phyloP scores from a whole-genome alignment of 2,888 invertebrate genomes.

The Cyclophora albipunctata region DNA sequence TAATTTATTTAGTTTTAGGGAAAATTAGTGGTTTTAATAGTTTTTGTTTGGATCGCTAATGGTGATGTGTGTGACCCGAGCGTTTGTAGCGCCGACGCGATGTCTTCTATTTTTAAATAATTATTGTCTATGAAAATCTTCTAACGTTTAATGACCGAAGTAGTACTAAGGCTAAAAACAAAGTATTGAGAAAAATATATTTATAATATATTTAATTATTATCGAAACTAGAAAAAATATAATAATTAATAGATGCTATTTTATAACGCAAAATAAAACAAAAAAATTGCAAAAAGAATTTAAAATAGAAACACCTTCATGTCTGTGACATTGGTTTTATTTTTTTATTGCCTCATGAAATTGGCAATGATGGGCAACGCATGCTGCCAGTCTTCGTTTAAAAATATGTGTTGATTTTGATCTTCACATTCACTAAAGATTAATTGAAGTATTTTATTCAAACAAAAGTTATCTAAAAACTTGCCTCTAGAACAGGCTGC shows the following conservation, averaged over 20 bases:
- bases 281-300: not conserved
- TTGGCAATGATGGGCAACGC: no score
- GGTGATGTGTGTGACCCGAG: constrained; percentile 55
- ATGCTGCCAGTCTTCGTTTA: no score
- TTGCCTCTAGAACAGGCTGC: no score
- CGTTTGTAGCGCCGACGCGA: constrained; percentile 1
- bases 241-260: not conserved
- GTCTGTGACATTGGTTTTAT: no score
- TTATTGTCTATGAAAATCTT: not conserved
- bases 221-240: not conserved
- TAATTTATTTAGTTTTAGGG: constrained; percentile 65
- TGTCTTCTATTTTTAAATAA: not conserved
- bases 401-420: no score
- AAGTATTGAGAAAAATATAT: not conserved
- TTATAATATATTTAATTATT: no score
- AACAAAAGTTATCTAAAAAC: no score
- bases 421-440: no score
- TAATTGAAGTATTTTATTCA: no score
- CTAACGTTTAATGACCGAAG: not conserved
- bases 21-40: constrained; percentile 61
- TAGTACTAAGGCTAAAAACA: not conserved
- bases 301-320: not conserved
- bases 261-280: not conserved
- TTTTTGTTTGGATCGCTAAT: constrained; percentile 58
- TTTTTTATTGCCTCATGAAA: no score